These are phyloP conservation scores for Eudasyphora cyanicolor DNA, from an alignment of 2,888 invertebrate species.

Conservation along the genomic window DNA sequence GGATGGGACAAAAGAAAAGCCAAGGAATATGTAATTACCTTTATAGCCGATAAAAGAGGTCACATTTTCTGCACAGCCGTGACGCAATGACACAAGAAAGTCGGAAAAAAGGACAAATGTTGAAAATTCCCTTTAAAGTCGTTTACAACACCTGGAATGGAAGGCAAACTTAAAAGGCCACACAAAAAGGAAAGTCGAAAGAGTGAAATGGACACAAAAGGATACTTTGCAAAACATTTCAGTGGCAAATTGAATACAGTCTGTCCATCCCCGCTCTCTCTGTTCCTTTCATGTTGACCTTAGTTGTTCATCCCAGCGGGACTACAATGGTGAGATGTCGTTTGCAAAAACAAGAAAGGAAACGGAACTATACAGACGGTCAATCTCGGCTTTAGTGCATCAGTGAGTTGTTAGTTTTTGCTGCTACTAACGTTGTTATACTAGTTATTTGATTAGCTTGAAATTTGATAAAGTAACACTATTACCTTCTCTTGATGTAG, in stretches of 20 bases:
- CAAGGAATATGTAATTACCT: too few species aligned
- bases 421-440: too few species aligned
- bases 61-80: not conserved
- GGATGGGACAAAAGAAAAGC: slow-evolving; percentile 12
- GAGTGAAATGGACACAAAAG: not conserved
- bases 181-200: not conserved
- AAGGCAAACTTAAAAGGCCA: not conserved
- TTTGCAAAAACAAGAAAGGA: not conserved
- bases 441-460: slow-evolving; percentile 34
- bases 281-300: not conserved
- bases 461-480: slow-evolving; percentile 22
- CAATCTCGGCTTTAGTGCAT: not conserved
- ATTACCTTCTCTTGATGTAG: not conserved
- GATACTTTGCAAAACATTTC: not conserved
- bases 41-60: slow-evolving; percentile 4
- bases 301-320: not conserved
- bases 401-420: not conserved
- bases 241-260: slow-evolving; percentile 18
- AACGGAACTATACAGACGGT: not conserved
- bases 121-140: not conserved
- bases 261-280: too few species aligned
- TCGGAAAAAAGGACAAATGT: slow-evolving; percentile 1
- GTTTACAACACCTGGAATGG: not conserved
- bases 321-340: not conserved
- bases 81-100: not conserved